phyloP scores from a whole-genome alignment of 64 coral and sea anemone genomes.

The Hydrozoanthus tunicans region DNA sequence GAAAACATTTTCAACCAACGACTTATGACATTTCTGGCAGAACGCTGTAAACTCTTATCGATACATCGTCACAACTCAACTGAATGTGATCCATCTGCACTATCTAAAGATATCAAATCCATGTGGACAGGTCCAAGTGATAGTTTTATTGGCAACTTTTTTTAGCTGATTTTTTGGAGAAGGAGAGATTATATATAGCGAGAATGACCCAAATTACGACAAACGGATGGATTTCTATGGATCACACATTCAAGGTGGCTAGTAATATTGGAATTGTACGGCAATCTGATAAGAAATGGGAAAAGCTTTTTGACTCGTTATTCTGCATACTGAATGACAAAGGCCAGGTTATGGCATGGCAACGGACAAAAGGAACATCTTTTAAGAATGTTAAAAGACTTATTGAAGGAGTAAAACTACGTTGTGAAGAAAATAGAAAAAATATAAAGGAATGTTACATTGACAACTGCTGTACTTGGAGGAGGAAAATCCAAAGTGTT shows the following conservation, averaged over 20 bases:
- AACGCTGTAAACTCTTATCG: too few species aligned
- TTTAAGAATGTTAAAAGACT: not conserved
- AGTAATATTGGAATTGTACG: not conserved
- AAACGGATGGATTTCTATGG: not conserved
- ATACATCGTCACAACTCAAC: too few species aligned
- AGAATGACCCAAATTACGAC: slow-evolving; percentile 7
- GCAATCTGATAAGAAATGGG: not conserved
- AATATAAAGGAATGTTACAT: not conserved
- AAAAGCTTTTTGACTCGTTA: slow-evolving; percentile 3
- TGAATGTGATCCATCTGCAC: too few species aligned
- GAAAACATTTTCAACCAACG: too few species aligned
- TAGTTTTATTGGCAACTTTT: too few species aligned
- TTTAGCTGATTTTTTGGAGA: not conserved
- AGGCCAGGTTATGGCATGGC: slow-evolving; percentile 7
- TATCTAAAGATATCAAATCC: too few species aligned
- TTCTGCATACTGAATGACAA: not conserved
- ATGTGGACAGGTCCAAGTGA: too few species aligned
- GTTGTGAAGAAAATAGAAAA: too few species aligned
- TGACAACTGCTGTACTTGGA: slow-evolving; percentile 13
- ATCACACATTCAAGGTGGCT: slow-evolving; percentile 44
- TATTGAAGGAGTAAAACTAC: not conserved
- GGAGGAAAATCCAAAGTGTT: slow-evolving; percentile 2
- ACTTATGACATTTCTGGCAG: too few species aligned
- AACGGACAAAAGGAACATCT: slow-evolving; percentile 13
- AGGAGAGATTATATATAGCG: slow-evolving; percentile 7